phyloP scores from a whole-genome alignment of 2,888 invertebrate species.

The Campoplex capitator region DNA sequence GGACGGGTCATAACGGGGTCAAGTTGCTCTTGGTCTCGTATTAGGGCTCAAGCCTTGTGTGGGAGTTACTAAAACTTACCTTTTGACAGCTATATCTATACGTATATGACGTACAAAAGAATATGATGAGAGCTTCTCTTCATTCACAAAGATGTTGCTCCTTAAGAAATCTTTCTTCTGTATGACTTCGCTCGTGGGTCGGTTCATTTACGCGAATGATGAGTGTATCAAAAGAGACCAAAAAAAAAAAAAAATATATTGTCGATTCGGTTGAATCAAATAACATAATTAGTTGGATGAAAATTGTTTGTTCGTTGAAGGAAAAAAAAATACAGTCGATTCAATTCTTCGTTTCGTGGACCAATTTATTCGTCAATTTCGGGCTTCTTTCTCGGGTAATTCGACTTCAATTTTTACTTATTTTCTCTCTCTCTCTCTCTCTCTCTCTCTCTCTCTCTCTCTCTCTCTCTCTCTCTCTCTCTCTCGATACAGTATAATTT shows the following conservation, averaged over 20 bases:
- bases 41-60: neutral
- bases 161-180: conserved; percentile 24
- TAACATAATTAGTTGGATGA: neutral
- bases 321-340: neutral
- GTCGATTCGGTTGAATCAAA: neutral
- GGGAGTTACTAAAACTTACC: conserved; percentile 27
- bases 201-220: conserved; percentile 22
- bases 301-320: neutral
- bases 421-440: neutral
- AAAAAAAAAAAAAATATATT: neutral
- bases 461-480: too few species aligned
- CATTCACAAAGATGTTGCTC: conserved; percentile 32
- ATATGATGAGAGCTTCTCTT: neutral
- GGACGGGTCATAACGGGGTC: conserved; percentile 74
- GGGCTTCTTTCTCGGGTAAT: too few species aligned
- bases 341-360: neutral
- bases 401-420: too few species aligned
- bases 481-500: too few species aligned
- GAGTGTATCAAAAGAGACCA: neutral
- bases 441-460: neutral
- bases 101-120: neutral
- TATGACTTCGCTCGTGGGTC: neutral
- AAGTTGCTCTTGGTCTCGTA: conserved; percentile 68
- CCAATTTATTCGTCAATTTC: neutral
- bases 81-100: neutral